Percentiles rank a stretch among this genome's conserved stretches.
Evolutionary conservation across 2,797 vertebrate species (phyloP).

Genomic region (Petrocephalus sullivani): DNA sequence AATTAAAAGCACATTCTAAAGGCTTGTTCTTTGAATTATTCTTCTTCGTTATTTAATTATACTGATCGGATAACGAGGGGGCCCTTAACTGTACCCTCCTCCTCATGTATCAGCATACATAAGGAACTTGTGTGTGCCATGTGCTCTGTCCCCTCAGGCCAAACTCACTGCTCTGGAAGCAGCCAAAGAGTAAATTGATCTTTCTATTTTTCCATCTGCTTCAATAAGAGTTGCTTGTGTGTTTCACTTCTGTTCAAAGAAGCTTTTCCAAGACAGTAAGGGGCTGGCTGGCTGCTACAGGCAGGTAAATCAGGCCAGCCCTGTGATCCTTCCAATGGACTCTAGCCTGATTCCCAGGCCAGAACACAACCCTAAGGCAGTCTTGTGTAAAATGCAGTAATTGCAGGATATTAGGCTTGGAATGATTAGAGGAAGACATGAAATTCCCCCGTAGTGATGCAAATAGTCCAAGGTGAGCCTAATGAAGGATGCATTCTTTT

Average conservation of each 20-base stretch:
- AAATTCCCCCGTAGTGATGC: constrained; percentile 89
- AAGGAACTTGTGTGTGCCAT: not conserved
- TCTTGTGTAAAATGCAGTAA: constrained; percentile 80
- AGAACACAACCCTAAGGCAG: constrained; percentile 74
- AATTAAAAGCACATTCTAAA: constrained; percentile 62
- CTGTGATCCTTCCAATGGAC: constrained; percentile 41
- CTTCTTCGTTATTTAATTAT: constrained; percentile 55
- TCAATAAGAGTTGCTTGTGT: not conserved
- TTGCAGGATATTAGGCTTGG: constrained; percentile 89
- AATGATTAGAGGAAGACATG: constrained; percentile 89
- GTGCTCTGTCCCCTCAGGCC: constrained; percentile 9
- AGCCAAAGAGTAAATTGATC: not conserved
- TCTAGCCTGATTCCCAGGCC: constrained; percentile 80
- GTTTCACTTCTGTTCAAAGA: constrained; percentile 15
- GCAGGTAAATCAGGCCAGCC: constrained; percentile 16
- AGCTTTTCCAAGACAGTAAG: not conserved
- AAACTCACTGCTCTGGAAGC: not conserved
- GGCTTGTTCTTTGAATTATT: constrained; percentile 44
- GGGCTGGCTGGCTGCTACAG: not conserved
- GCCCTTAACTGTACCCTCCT: constrained; percentile 39
- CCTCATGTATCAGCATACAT: constrained; percentile 19
- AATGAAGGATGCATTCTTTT: constrained; percentile 58
- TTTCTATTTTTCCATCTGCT: not conserved
- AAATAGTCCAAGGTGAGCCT: constrained; percentile 76
- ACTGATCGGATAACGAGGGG: constrained; percentile 56